Base-by-base conservation (phyloP, 2,888 invertebrate species). In the Saturnia pavonia region DNA sequence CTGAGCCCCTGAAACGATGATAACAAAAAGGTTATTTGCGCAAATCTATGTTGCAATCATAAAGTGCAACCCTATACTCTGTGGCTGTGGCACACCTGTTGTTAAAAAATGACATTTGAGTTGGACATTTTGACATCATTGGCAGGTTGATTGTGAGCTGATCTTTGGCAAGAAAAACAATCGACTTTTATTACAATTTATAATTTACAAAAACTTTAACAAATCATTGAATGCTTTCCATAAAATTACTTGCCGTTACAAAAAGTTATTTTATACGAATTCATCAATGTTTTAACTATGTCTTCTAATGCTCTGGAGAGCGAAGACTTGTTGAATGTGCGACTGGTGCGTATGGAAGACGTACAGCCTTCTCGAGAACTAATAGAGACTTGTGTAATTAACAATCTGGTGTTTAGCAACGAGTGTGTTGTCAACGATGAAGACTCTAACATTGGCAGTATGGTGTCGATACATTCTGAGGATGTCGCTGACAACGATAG, bases 331-430 rank as follows among this genome's bases (percentile, higher is more conserved):
- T 91, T 89, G 71, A 88, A 88, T 78, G 86, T 91, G n/a, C 87
- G 88, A 27, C 79, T 91, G 34, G 92, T 92, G 48, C 88, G 90
- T 68, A 90, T 92, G 91, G 89, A 88, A 68, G 92, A 92, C 69
- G 88, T 92, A 0, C 91, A 91, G 72, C 91, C 92, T 7, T 85
- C 88, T 0, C 83, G 88, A 72, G 83, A 80, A 51, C 80, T 80
- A 54, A 70, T 81, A 0, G 74, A 86, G 63, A 83, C 85, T 0
- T 85, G 80, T 75, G 78, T 87, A 9, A 79, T 87, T 14, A 85
- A 87, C 25, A 75, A 80, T 71, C 74, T 82, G 19, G 83, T 83
- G 2, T 88, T 82, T 72, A 85, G 83, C 48, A 84, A 80, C 42
- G 85, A 85, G 67, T 89, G 83, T 71, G 74, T 86, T 1, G 81